Evolutionary conservation across 1,140 invertebrate species (phyloP), one percentile per base, ranked within the genome.

Genomic region (Drosophila elegans): DNA sequence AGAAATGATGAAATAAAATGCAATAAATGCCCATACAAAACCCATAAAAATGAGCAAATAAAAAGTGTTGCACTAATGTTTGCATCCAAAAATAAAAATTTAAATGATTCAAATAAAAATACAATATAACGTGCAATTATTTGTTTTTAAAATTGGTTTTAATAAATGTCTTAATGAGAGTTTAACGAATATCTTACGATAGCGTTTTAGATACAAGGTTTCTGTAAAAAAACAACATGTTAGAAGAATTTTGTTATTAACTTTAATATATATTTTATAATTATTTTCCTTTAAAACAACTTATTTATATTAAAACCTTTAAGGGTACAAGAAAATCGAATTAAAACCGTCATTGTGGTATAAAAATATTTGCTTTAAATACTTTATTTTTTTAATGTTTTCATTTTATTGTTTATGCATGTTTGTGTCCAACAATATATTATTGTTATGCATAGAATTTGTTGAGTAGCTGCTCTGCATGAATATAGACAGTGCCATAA

Each of bases 371-470:
- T 44, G 36, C 32, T 63, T 54, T 44, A 74, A 74, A 63, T 74
- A 72, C 51, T 63, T 25, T 29, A 39, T 29, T 49, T 49, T 49
- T 74, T 74, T 55, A 42, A 49, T 74, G 21, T 39, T 53, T 74
- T 39, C 21, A 27, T 55, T 41, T 71, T 49, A 69, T 69, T 69
- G 67, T 74, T 55, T 62, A 55, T 74, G 59, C 41, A 55, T 74
- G 51, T 61, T 53, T 55, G 60, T 64, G 59, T 62, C 51, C 41
- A 25, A 62, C 44, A 74, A 74, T 74, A 63, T 74, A 74, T 74
- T 74, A 64, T 74, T 74, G 69, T 55, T 64, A 74, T 74, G 72
- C 71, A 74, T 36, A 64, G 69, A 74, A 74, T 74, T 64, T 64
- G 71, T 74, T 57, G 67, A 71, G 64, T 71, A 55, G 64, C 67